Base-by-base conservation (phyloP, 2,113 vertebrate genomes). In the Malurus melanocephalus region DNA sequence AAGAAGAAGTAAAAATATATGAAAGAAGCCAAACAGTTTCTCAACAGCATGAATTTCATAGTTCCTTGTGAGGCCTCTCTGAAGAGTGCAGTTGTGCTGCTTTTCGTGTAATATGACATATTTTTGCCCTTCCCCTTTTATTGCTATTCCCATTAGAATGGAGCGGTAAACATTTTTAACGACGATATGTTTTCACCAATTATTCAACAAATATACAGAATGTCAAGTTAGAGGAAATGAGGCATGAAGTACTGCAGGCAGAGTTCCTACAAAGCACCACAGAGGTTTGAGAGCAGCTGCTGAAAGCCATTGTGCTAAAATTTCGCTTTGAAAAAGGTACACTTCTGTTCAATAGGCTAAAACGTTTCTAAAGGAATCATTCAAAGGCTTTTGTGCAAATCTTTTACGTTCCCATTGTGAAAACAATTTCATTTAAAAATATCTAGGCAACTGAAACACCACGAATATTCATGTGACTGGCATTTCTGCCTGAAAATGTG, bases 161-260 rank as follows among this genome's bases (percentile, higher is more conserved):
- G 48, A 92, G 76, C 1, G 0, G 64, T 76, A 87, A 95, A 89
- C 65, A 76, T 79, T 86, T 95, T 94, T 89, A 96, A 92, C 1
- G 5, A 38, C 38, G 18, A 80, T 89, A 46, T 69, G 49, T 92
- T 80, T 85, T 93, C 42, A 49, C 60, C 49, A 27, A 87, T 81
- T 93, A 87, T 85, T 94, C 78, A 89, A 67, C 75, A 66, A 89
- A 92, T 49, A 53, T 4, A 40, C 4, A 30, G 23, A 57, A 30
- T 40, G 62, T 86, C 69, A 93, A 87, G 92, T 92, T 78, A 85
- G 93, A 52, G 89, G 79, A 96, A 95, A 74, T 51, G 77, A 94
- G 66, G 89, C 46, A 62, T 73, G 24, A 69, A 94, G 79, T 84
- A 62, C 46, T 86, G 66, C 26, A 83, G 71, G 85, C 85, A 74